Evolutionary conservation across 2,797 vertebrate genomes (phyloP), one percentile per base, ranked within the genome.

Genomic region (Hirundo rustica): DNA sequence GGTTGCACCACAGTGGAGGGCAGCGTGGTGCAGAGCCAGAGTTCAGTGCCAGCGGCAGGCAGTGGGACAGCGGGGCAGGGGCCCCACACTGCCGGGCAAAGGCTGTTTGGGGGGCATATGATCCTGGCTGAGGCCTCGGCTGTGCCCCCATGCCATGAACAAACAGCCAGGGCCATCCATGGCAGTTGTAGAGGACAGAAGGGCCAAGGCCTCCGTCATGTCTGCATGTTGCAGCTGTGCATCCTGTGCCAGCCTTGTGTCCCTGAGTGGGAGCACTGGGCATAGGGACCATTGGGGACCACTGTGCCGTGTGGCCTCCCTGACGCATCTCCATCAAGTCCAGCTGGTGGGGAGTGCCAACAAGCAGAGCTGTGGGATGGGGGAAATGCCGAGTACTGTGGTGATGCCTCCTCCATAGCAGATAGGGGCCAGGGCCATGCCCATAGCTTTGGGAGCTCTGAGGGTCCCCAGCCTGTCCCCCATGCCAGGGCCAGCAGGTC

Each of bases 151-250:
- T 10, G 5, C 54, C 12, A 6, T 2, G 12, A 64, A 34, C 3
- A 9, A 61, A 34, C 2, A 3, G 30, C 48, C 1, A 2, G 32
- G 50, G 30, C 19, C 38, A 30, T 42, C 36, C 36, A 5, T 0
- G 5, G 45, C 10, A 2, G 29, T 27, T 17, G 16, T 6, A 25
- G 26, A 55, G 60, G 27, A 30, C 32, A 57, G 54, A 6, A 7
- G 22, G 36, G 27, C 40, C 11, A 17, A 62, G 27, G 42, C 27
- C 10, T 42, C 36, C 4, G 0, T 13, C 0, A 0, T 3, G 36
- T 44, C 76, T 30, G 50, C 0, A 0, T 30, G 23, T n/a, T 0
- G 2, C 0, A 3, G 27, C 80, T 64, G 50, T 3, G 0, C 0
- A 1, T 66, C 61, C 61, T 62, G 27, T 66, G 30, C 68, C 2